Conservation (phyloP, 37 sponge, comb jelly and placozoan genomes). For the Theonella swinhoei region DNA sequence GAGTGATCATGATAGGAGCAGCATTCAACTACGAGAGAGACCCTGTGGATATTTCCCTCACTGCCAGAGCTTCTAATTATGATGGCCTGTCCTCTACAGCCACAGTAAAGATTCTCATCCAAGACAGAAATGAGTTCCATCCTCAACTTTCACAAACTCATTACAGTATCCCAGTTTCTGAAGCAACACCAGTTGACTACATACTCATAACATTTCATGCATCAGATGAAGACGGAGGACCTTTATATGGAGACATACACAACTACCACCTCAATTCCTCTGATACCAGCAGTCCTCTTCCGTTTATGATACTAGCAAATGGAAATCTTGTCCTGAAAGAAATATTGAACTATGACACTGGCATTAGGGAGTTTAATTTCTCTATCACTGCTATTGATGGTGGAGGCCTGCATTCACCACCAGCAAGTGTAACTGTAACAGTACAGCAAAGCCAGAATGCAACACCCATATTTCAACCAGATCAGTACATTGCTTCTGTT, state of each 20-base stretch:
- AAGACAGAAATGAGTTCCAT: constrained; percentile 54
- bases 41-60: constrained; percentile 2
- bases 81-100: constrained; percentile 17
- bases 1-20: neutral
- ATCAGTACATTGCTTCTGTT: constrained; percentile 23
- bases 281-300: neutral
- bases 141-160: constrained; percentile 24
- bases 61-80: constrained; percentile 37
- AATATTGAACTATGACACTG: constrained; percentile 63
- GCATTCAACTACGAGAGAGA: constrained; percentile 63
- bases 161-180: constrained; percentile 45
- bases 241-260: constrained; percentile 32
- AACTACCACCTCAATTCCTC: constrained; percentile 10
- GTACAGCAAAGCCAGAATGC: constrained; percentile 40
- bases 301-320: constrained; percentile 30
- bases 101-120: neutral
- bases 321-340: constrained; percentile 39
- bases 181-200: constrained; percentile 13
- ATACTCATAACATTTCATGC: constrained; percentile 17
- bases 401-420: constrained; percentile 43
- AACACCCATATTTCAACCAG: constrained; percentile 29
- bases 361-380: constrained; percentile 15
- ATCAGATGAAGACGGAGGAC: constrained; percentile 45
- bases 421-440: constrained; percentile 22
- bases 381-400: constrained; percentile 60